Evolutionary conservation across 2,888 invertebrate species (phyloP), one percentile per base, ranked within the genome.

Genomic region (Schizaphis graminum): DNA sequence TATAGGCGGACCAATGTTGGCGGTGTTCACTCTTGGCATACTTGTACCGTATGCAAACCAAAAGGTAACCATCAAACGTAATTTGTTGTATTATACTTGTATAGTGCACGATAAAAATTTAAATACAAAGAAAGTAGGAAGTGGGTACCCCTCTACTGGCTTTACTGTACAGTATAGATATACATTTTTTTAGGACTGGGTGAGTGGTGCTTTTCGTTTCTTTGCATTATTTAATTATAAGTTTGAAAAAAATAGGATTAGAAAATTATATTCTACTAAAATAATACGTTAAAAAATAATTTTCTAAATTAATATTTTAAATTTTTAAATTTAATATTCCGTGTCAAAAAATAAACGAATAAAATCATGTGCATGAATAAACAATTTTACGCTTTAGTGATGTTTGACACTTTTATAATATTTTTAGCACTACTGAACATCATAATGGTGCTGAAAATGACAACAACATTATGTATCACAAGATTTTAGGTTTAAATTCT

Each of bases 21-120:
- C 98, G 0, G 96, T 98, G 2, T 99, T 98, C 95, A 97, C 98
- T 0, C 96, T 98, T 53, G 98, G 98, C 95, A 98, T 99, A 98
- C 85, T 94, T 61, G 67, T 94, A 13, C 94, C 94, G n/a, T 94
- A 94, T 41, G 86, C 49, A 28, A 94, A 94, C n/a, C 94, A 91
- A 91, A 90, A 94, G 94, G 94, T 94, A 84, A 53, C 5, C 1
- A 28, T 85, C 21, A 4, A 44, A 5, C 2, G 13, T 77, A 21
- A 7, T 35, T 77, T 13, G 26, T 85, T 47, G 11, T 4, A 47
- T 13, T 3, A n/a, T 44, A 44, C 41, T 44, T 44, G 41, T 44
- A 44, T 44, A 44, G 26, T 28, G 44, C 47, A 47, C 41, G 13
- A 53, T 53, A 13, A 53, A 53, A 13, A 53, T 16, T 13, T 53